Conservation (phyloP, 2,113 vertebrate genomes). For the Pseudolaguvia tuberculata region DNA sequence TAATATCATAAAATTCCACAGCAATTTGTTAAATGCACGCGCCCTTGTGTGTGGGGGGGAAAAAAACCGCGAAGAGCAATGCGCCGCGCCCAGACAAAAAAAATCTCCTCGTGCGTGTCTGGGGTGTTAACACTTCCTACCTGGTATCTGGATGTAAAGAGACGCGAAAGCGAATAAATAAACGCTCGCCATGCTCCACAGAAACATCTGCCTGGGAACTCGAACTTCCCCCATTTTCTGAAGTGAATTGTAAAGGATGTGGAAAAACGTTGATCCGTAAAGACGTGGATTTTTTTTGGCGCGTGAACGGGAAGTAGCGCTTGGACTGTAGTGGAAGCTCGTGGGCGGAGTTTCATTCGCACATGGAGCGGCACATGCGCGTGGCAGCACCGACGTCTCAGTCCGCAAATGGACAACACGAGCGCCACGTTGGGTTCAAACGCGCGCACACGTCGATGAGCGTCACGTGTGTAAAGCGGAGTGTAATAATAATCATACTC, state of each 20-base stretch:
- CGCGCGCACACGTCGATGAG: neutral
- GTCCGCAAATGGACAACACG: neutral
- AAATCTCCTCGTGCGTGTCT: neutral
- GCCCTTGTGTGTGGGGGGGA: neutral
- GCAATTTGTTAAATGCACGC: neutral
- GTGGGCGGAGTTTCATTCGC: slow-evolving; percentile 35
- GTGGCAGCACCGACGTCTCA: neutral
- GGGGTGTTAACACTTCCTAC: slow-evolving; percentile 55
- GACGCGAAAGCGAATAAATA: slow-evolving; percentile 75
- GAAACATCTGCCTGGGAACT: slow-evolving; percentile 58
- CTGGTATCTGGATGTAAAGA: slow-evolving; percentile 75
- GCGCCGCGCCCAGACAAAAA: slow-evolving; percentile 38
- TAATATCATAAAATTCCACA: too few relatives aligned
- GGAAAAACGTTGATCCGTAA: neutral
- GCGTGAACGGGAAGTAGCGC: slow-evolving; percentile 9
- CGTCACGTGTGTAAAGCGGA: neutral
- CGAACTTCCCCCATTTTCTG: slow-evolving; percentile 46
- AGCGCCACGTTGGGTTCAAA: neutral
- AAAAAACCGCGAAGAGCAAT: neutral
- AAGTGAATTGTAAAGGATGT: neutral
- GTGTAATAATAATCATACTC: too few relatives aligned
- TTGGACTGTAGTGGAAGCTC: slow-evolving; percentile 16
- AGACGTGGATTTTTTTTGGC: neutral
- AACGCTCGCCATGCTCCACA: slow-evolving; percentile 68
- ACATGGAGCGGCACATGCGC: slow-evolving; percentile 28